Evolutionary conservation across 1,140 invertebrate species (phyloP).

Genomic region (Drosophila sechellia): DNA sequence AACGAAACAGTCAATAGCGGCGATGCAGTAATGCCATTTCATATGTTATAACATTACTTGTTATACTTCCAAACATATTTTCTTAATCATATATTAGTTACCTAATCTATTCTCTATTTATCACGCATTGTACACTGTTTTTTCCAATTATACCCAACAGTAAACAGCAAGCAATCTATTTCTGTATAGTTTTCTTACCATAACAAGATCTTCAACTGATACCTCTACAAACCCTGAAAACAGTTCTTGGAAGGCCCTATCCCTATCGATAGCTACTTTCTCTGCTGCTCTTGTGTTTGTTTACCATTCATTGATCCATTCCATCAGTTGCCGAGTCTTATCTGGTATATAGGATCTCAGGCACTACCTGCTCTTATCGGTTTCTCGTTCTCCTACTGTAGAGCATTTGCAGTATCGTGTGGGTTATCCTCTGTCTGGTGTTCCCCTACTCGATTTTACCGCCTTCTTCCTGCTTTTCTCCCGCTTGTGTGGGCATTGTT

Average conservation of each 20-base stretch:
- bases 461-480: slow-evolving; percentile 3
- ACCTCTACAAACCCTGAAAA: slow-evolving; percentile 4
- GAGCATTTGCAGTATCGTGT: slow-evolving; percentile 13
- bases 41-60: too few species aligned
- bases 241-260: slow-evolving; percentile 38
- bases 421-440: slow-evolving; percentile 40
- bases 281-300: slow-evolving; percentile 3
- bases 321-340: slow-evolving; percentile 13
- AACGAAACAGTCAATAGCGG: background rate
- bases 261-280: slow-evolving; percentile 32
- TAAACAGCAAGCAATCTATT: background rate
- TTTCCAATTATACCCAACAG: background rate
- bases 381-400: slow-evolving; percentile 1
- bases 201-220: slow-evolving; percentile 29
- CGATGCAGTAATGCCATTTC: too few species aligned
- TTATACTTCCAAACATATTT: background rate
- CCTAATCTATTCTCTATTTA: background rate
- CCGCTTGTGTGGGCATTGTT: slow-evolving; percentile 48
- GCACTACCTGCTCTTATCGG: slow-evolving; percentile 54
- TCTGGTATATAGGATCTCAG: slow-evolving; percentile 26
- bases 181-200: background rate
- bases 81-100: background rate
- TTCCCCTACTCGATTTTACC: slow-evolving; percentile 10
- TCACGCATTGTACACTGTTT: background rate
- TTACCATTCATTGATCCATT: slow-evolving; percentile 46